A percentile compares a stretch with the other conserved stretches of the same genome.
Conservation (phyloP, 2,797 vertebrate genomes). For the Sebastes hopkinsi region DNA sequence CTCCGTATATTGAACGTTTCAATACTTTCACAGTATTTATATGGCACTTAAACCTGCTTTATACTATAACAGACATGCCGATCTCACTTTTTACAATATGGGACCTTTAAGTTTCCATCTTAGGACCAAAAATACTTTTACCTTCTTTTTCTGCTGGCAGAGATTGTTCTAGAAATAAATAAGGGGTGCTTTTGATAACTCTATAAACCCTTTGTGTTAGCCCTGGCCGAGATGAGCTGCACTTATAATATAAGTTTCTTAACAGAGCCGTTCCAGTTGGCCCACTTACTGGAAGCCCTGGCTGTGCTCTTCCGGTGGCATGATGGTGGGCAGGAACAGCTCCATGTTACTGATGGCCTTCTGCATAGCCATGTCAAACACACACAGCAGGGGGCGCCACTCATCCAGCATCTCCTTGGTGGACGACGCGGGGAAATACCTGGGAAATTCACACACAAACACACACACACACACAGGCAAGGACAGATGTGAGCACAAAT, state of each 20-base stretch:
- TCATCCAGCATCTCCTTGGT: conserved; percentile 96
- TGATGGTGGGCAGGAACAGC: conserved; percentile 96
- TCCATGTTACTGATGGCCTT: conserved; percentile 97
- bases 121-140: background rate
- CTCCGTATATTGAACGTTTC: too few relatives aligned
- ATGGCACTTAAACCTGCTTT: too few relatives aligned
- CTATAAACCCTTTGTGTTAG: conserved; percentile 23
- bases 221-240: conserved; percentile 21
- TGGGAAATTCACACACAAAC: conserved; percentile 57
- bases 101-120: background rate
- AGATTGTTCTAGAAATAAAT: conserved; percentile 13
- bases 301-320: conserved; percentile 90
- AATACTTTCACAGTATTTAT: too few relatives aligned
- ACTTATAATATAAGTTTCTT: conserved; percentile 14
- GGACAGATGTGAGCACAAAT: conserved; percentile 9
- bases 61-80: too few relatives aligned
- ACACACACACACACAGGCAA: background rate
- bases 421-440: conserved; percentile 92
- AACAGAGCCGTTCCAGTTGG: conserved; percentile 8
- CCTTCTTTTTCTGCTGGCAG: background rate
- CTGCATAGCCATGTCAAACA: conserved; percentile 97
- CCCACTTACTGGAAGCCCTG: conserved; percentile 92
- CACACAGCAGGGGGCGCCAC: conserved; percentile 96
- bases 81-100: too few relatives aligned
- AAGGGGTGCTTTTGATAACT: background rate